Conservation (phyloP, 2,797 vertebrate species). For the Melanogrammus aeglefinus region DNA sequence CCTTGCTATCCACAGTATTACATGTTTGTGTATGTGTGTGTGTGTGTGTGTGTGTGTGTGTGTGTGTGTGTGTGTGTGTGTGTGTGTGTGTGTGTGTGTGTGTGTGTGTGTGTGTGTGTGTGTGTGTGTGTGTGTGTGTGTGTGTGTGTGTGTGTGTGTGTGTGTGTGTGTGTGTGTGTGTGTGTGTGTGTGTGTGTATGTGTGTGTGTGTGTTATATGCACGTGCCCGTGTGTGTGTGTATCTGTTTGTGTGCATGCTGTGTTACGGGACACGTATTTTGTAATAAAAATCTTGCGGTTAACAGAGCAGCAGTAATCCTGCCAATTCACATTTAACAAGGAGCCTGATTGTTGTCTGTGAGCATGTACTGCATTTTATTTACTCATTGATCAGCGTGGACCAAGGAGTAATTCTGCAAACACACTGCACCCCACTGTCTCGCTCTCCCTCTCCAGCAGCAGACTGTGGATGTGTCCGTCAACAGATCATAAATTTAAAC, state of each 20-base stretch:
- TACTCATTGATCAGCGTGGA: neutral
- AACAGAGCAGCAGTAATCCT: neutral
- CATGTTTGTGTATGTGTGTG: neutral
- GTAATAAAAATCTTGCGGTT: neutral
- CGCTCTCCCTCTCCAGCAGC: neutral
- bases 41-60: neutral
- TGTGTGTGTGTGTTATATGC: too few relatives aligned
- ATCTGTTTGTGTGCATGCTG: too few relatives aligned
- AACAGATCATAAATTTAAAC: neutral
- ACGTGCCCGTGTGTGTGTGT: neutral
- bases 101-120: too few relatives aligned
- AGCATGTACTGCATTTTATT: neutral
- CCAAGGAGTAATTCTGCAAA: neutral
- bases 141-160: neutral
- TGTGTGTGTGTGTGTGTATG: neutral
- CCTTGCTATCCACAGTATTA: neutral
- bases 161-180: neutral
- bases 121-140: too few relatives aligned
- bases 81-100: too few relatives aligned
- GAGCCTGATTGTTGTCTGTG: neutral
- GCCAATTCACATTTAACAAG: neutral
- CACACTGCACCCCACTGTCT: neutral
- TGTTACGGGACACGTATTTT: neutral
- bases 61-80: too few relatives aligned
- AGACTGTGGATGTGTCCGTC: neutral